Evolutionary conservation across 1,140 invertebrate species (phyloP).

Genomic region (Tetragonula clypearis): DNA sequence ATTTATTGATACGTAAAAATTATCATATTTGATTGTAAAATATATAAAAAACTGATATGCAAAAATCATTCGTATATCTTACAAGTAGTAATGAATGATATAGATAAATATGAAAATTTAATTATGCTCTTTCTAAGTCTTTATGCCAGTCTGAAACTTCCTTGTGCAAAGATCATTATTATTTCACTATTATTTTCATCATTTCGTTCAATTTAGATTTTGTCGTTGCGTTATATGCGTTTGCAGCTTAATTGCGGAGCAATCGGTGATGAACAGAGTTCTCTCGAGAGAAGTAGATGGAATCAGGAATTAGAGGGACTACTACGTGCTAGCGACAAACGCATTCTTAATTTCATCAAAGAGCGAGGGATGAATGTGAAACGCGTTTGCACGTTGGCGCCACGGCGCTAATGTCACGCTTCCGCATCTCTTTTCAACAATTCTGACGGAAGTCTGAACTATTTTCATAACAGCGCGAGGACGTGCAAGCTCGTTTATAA

Average conservation of each 20-base stretch:
- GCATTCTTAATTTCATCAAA: neutral
- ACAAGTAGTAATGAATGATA: too few relatives aligned
- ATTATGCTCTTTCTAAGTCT: too few relatives aligned
- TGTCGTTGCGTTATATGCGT: neutral
- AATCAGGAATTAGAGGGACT: neutral
- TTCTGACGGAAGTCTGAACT: neutral
- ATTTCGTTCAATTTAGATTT: too few relatives aligned
- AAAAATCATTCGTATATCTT: too few relatives aligned
- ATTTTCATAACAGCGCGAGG: constrained; percentile 21
- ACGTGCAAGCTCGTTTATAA: neutral
- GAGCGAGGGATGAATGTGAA: too few relatives aligned
- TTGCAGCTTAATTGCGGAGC: neutral
- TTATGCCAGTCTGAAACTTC: too few relatives aligned
- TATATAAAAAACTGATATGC: too few relatives aligned
- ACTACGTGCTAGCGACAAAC: neutral
- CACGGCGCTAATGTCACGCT: neutral
- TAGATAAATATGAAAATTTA: too few relatives aligned
- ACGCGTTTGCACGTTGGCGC: neutral
- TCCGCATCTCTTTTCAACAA: neutral
- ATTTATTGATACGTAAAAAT: too few relatives aligned
- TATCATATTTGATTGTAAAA: too few relatives aligned
- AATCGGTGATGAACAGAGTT: neutral
- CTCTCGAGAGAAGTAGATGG: neutral
- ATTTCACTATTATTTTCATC: too few relatives aligned
- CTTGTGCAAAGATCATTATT: too few relatives aligned